Conservation (phyloP, 2,797 vertebrate genomes). For the Semaprochilodus insignis region DNA sequence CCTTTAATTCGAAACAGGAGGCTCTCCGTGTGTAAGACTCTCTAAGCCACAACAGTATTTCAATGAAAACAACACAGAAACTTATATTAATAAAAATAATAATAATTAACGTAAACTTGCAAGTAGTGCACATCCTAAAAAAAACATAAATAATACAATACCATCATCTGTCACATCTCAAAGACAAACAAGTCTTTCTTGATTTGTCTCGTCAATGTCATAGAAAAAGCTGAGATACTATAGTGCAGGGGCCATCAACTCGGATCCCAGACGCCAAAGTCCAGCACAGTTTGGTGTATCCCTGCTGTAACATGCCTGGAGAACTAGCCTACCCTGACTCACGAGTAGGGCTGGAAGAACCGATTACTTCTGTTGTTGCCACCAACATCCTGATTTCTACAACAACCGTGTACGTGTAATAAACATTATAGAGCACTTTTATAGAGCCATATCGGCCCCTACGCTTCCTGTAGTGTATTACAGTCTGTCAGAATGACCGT, state of each 20-base stretch:
- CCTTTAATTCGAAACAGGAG: conserved; percentile 37
- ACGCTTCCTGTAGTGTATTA: too few species aligned
- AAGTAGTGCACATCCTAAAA: conserved; percentile 49
- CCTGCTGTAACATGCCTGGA: neutral
- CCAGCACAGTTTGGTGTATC: neutral
- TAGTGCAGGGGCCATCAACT: neutral
- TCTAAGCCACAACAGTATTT: conserved; percentile 40
- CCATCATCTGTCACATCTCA: conserved; percentile 55
- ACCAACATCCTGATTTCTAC: neutral
- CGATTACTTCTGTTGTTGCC: neutral
- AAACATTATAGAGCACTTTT: neutral
- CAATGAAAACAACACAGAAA: conserved; percentile 28
- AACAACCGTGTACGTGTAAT: neutral
- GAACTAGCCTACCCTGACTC: neutral
- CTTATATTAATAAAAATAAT: conserved; percentile 11
- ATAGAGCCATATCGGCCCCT: neutral
- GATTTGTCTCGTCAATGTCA: conserved; percentile 51
- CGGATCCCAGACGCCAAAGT: neutral
- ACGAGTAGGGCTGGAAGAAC: neutral
- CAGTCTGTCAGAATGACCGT: too few species aligned
- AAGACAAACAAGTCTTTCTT: conserved; percentile 51
- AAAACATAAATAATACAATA: conserved; percentile 33
- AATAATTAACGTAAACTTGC: conserved; percentile 22
- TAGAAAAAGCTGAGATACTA: conserved; percentile 44
- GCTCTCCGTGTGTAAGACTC: conserved; percentile 33